These are phyloP conservation scores for Helobdella robusta DNA, from an alignment of 2,888 invertebrate species.

Conservation along the genomic window DNA sequence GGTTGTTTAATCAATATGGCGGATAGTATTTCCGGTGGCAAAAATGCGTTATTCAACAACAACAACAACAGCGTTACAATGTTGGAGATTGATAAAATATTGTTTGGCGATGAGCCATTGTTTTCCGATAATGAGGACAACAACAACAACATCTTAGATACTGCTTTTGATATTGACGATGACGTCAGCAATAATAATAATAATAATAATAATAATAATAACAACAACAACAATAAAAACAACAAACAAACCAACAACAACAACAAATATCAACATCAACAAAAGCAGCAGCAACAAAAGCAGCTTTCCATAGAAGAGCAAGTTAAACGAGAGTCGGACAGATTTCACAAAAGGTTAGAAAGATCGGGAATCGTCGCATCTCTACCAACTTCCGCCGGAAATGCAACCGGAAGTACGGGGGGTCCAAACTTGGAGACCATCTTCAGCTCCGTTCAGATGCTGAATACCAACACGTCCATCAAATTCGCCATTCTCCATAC, in stretches of 20 bases:
- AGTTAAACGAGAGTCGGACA: conserved; percentile 65
- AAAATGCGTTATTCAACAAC: too few relatives aligned
- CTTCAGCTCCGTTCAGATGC: conserved; percentile 33
- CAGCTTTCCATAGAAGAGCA: conserved; percentile 29
- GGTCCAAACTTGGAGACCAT: conserved; percentile 64
- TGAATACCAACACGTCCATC: conserved; percentile 90
- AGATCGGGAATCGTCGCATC: too few relatives aligned
- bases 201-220: not conserved
- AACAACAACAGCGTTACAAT: conserved; percentile 23
- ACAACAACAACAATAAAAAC: not conserved
- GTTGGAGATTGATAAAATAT: conserved; percentile 42
- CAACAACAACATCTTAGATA: not conserved
- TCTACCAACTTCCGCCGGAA: too few relatives aligned
- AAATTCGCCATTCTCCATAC: conserved; percentile 92
- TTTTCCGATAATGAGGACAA: conserved; percentile 40
- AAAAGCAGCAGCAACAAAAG: not conserved
- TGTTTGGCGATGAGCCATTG: conserved; percentile 42
- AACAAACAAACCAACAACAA: not conserved
- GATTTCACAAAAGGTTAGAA: conserved; percentile 94
- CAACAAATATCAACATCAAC: not conserved
- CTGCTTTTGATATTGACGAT: not conserved
- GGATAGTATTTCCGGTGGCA: not conserved
- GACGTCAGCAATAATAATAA: not conserved
- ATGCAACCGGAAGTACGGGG: conserved; percentile 75
- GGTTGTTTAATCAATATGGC: conserved; percentile 29